Evolutionary conservation across 2,888 invertebrate species (phyloP), one percentile per base, ranked within the genome.

Genomic region (Melitaea athalia): DNA sequence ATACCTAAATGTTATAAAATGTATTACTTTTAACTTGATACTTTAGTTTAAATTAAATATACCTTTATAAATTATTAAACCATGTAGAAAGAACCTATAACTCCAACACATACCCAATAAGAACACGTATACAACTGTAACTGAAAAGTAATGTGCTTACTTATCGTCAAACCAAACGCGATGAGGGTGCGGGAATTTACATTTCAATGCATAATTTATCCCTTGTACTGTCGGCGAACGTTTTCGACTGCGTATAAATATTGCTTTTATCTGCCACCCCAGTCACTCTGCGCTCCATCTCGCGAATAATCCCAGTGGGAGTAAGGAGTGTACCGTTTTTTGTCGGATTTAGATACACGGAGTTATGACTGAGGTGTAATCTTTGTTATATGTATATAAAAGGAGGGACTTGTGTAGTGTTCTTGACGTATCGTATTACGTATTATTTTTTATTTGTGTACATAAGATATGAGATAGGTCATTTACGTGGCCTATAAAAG

Each of bases 151-250:
- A 67, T 62, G 71, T 71, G 63, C 71, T 71, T 55, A 55, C 53
- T 71, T 61, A 60, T 60, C 57, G 42, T 57, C 64, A 67, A 59
- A 71, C 65, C 64, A 66, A 69, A 74, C 66, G 64, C 71, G 71
- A 71, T 68, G 72, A 72, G 72, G 72, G 72, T 72, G 70, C 63
- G 73, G 71, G 74, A 85, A 91, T 91, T 91, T 90, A 85, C 90
- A 91, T 91, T 89, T 89, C 87, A 90, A 91, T 91, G 90, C 89
- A 90, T 91, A 91, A 88, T 88, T 90, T 88, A 85, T 82, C 86
- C 85, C 80, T 84, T 85, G 81, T 86, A 83, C 81, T 79, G 78
- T 43, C 59, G 69, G 49, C 66, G 80, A 75, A 72, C 72, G 75
- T 74, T 77, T 73, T 75, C 69, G 71, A 75, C 81, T 81, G 76